Conservation (phyloP, 2,888 invertebrate genomes). For the Belgica antarctica region DNA sequence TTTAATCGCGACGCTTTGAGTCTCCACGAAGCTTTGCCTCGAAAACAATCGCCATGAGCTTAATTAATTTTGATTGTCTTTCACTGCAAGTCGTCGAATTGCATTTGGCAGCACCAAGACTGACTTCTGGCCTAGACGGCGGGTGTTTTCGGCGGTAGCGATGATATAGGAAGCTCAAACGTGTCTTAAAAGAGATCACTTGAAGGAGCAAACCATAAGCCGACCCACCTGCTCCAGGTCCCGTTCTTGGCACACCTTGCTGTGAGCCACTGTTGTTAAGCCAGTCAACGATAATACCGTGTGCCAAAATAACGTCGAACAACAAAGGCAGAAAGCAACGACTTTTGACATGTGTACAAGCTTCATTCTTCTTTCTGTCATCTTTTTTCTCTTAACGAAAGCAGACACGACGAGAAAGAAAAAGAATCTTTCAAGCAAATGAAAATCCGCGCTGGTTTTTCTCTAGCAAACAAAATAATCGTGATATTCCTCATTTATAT, state of each 20-base stretch:
- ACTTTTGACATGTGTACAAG: conserved; percentile 27
- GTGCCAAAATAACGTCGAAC: not conserved
- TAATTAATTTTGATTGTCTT: not conserved
- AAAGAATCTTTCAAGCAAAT: not conserved
- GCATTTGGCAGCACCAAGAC: no score
- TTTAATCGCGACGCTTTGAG: not conserved
- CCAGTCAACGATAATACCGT: not conserved
- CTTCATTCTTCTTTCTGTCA: not conserved
- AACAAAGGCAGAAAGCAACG: not conserved
- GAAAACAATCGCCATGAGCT: not conserved
- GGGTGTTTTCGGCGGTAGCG: no score
- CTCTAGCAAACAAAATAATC: not conserved
- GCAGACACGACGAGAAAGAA: no score
- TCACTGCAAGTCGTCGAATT: no score
- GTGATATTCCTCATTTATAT: not conserved
- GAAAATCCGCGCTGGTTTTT: not conserved
- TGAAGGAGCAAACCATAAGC: no score
- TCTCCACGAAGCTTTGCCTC: not conserved
- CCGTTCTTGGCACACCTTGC: no score
- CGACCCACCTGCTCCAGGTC: no score
- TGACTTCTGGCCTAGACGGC: no score
- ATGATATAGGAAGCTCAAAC: no score
- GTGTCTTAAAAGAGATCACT: no score
- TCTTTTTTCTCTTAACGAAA: no score
- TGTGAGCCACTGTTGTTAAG: no score